Evolutionary conservation across 2,113 vertebrate species (phyloP), one percentile per base, ranked within the genome.

Genomic region (Ochotona curzoniae): DNA sequence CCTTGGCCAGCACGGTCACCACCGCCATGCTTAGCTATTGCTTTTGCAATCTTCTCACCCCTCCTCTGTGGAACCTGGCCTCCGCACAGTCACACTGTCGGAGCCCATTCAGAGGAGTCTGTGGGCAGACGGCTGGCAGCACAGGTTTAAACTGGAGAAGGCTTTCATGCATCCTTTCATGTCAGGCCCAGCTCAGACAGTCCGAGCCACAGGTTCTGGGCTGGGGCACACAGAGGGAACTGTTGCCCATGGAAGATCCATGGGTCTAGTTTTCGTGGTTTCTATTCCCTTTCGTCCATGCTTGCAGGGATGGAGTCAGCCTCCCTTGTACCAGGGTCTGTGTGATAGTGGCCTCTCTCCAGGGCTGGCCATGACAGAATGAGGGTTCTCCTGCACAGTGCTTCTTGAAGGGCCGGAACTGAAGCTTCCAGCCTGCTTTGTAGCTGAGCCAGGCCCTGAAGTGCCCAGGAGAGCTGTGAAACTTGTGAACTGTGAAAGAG

Each of bases 81-180:
- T 96, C 69, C 84, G 57, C 35, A 6, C 61, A 94, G 95, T 96
- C 81, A 83, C 47, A 95, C 83, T 83, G 14, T 51, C 75, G 6
- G 38, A 44, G 94, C 21, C 81, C 28, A 80, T 28, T 44, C 32
- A 84, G 38, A 74, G 60, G 78, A 70, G 32, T 82, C 95, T 94
- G 30, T 82, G 90, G 96, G 97, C 71, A 97, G 97, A 97, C 97
- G 97, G 96, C 97, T 97, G 97, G 97, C 97, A 96, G 88, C 92
- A 96, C 51, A 75, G 89, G 96, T n/a, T 81, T 57, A 30, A 44
- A 23, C 96, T 96, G 97, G 97, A 97, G 38, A 96, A 97, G 97
- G 89, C 98, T 98, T 99, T 98, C 97, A 98, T 98, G 98, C 98
- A 97, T 96, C 97, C 93, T 89, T 92, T n/a, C n/a, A 78, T 90